Percentiles rank a stretch among this genome's conserved stretches.
Evolutionary conservation across 2,797 vertebrate genomes (phyloP).

Genomic region (Dryobates pubescens): DNA sequence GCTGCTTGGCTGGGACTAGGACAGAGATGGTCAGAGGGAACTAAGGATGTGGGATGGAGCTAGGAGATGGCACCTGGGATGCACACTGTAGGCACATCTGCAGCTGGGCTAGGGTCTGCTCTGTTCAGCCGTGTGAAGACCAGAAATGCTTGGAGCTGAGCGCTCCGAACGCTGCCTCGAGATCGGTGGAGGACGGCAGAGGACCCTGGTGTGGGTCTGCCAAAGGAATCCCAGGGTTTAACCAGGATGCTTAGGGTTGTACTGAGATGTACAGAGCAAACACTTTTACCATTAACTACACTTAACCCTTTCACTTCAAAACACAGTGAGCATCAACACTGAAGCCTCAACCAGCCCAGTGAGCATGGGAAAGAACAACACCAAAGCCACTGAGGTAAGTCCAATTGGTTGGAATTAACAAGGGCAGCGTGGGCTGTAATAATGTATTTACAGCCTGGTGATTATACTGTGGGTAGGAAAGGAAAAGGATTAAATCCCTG

Average conservation of each 20-base stretch:
- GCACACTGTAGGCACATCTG: not conserved
- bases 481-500: slow-evolving; percentile 1
- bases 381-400: not conserved
- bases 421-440: not conserved
- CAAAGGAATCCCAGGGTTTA: not conserved
- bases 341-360: not conserved
- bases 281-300: not conserved
- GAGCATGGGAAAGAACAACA: not conserved
- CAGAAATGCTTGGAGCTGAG: not conserved
- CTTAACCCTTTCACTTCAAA: slow-evolving; percentile 30
- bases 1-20: not conserved
- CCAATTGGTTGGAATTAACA: not conserved
- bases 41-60: not conserved
- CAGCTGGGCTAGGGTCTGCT: no score
- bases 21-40: not conserved
- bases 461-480: slow-evolving; percentile 10
- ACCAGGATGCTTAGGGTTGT: not conserved
- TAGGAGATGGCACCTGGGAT: not conserved
- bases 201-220: not conserved
- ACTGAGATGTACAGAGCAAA: not conserved
- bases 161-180: not conserved
- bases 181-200: not conserved
- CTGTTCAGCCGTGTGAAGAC: not conserved
- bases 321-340: not conserved
- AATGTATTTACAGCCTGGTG: not conserved